Conservation (phyloP, 2,113 vertebrate species). For the Notarius lentiginosus region DNA sequence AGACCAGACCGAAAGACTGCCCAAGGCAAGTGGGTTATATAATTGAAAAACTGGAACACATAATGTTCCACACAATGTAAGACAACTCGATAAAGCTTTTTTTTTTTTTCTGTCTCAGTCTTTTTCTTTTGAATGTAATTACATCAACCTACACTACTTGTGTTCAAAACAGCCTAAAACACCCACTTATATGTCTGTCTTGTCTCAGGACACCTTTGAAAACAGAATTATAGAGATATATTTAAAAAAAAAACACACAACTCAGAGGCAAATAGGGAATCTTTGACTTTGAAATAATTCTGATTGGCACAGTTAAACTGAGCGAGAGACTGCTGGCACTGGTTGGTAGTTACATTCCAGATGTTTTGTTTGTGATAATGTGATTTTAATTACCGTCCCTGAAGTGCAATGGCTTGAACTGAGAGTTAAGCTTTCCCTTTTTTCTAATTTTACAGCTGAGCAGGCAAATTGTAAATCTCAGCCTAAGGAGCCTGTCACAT, state of each 20-base stretch:
- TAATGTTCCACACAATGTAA: slow-evolving; percentile 18
- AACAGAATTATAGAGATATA: background rate
- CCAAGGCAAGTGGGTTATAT: slow-evolving; percentile 17
- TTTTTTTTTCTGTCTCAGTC: background rate
- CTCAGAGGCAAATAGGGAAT: background rate
- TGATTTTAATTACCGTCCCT: slow-evolving; percentile 74
- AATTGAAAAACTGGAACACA: slow-evolving; percentile 17
- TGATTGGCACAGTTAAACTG: slow-evolving; percentile 8
- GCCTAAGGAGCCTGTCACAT: slow-evolving; percentile 49
- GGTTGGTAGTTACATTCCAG: slow-evolving; percentile 54
- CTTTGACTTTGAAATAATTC: slow-evolving; percentile 27
- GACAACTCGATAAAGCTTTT: background rate
- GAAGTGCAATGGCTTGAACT: slow-evolving; percentile 68
- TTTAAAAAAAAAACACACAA: background rate
- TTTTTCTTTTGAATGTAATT: slow-evolving; percentile 27
- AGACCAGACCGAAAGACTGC: slow-evolving; percentile 11
- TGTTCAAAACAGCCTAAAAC: slow-evolving; percentile 41
- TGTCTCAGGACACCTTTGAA: slow-evolving; percentile 43
- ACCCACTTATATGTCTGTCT: slow-evolving; percentile 21
- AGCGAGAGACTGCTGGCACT: slow-evolving; percentile 15
- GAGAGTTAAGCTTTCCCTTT: slow-evolving; percentile 62
- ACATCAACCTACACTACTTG: slow-evolving; percentile 38
- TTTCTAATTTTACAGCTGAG: slow-evolving; percentile 64
- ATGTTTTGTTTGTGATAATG: slow-evolving; percentile 77
- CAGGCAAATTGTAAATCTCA: slow-evolving; percentile 53